Evolutionary conservation across 2,888 invertebrate genomes (phyloP).

Genomic region (Stegophylla sp.): DNA sequence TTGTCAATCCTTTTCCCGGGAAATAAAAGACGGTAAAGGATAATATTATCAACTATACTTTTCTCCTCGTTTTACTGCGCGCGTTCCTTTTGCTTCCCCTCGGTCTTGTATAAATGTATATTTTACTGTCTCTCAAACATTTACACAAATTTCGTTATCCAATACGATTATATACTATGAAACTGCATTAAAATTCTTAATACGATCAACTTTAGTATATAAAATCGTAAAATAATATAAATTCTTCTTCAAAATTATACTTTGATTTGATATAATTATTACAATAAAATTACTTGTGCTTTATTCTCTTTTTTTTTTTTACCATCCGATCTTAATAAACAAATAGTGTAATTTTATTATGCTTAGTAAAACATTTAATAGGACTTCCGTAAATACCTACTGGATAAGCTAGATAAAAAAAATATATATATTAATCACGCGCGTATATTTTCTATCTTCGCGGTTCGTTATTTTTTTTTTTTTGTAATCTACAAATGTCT

Average conservation of each 20-base stretch:
- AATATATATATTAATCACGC: constrained; percentile 19
- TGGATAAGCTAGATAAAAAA: neutral
- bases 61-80: neutral
- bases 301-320: neutral
- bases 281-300: too few relatives aligned
- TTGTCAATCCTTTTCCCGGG: neutral
- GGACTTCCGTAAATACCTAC: constrained; percentile 5
- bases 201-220: neutral
- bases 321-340: constrained; percentile 32
- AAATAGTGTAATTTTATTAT: constrained; percentile 23
- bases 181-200: neutral
- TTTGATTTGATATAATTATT: neutral
- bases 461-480: constrained; percentile 43
- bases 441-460: neutral
- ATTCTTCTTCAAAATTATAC: neutral
- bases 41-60: constrained; percentile 4
- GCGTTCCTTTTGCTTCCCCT: neutral
- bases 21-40: constrained; percentile 23
- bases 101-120: neutral
- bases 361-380: constrained; percentile 39
- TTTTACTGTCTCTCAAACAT: neutral
- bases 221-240: neutral
- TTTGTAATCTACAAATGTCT: neutral
- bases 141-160: neutral
- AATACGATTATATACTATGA: neutral